Evolutionary conservation across 2,888 invertebrate genomes (phyloP).

Genomic region (Caenorhabditis sp.): DNA sequence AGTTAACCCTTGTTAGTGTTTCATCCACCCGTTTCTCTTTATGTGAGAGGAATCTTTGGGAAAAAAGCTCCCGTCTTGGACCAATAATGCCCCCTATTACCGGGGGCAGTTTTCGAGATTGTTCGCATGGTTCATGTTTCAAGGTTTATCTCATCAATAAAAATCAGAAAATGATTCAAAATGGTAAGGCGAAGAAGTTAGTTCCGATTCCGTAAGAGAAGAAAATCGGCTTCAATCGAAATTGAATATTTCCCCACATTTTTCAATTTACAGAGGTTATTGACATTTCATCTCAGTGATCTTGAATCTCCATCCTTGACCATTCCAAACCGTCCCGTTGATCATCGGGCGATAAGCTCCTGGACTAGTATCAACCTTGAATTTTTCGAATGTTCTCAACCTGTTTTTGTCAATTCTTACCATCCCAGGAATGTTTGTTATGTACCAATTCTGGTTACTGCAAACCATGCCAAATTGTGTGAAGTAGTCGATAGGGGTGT

Average conservation of each 20-base stretch:
- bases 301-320: background rate
- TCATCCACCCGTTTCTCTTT: no score
- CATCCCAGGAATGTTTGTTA: conserved; percentile 13
- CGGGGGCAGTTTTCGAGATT: no score
- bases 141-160: no score
- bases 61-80: no score
- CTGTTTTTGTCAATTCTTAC: background rate
- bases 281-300: background rate
- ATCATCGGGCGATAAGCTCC: background rate
- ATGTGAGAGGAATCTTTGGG: no score
- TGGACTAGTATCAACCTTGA: background rate
- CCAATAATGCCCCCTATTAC: no score
- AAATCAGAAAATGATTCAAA: no score
- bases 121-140: no score
- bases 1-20: no score
- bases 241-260: background rate
- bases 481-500: background rate
- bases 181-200: no score
- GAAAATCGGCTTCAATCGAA: background rate
- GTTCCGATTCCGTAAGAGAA: no score
- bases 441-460: background rate
- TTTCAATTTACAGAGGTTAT: background rate
- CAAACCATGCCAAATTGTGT: background rate
- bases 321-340: conserved; percentile 14
- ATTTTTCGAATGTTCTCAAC: background rate